Percentiles rank a stretch among this genome's conserved stretches.
phyloP scores from a whole-genome alignment of 2,113 vertebrate genomes.

The Solea senegalensis region DNA sequence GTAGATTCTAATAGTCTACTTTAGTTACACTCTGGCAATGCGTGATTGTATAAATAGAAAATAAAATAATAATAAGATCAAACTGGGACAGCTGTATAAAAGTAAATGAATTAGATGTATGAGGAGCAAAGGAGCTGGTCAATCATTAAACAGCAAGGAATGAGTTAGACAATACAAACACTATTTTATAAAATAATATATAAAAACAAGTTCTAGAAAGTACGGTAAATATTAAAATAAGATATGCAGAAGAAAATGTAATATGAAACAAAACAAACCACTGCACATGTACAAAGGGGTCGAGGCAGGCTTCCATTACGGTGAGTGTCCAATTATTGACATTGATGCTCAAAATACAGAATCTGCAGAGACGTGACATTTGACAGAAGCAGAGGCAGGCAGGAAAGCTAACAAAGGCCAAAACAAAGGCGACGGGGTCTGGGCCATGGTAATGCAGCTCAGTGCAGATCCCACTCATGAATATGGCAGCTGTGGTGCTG shows the following conservation, averaged over 20 bases:
- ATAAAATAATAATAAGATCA: background rate
- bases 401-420: slow-evolving; percentile 78
- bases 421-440: slow-evolving; percentile 63
- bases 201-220: no score
- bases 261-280: slow-evolving; percentile 37
- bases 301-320: slow-evolving; percentile 57
- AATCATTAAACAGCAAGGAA: background rate
- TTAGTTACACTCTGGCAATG: no score
- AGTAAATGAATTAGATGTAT: no score
- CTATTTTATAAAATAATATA: background rate
- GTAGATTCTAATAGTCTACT: background rate
- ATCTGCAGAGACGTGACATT: slow-evolving; percentile 82
- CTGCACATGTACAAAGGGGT: slow-evolving; percentile 40
- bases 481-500: slow-evolving; percentile 67
- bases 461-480: slow-evolving; percentile 67
- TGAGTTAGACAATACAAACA: background rate
- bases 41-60: background rate
- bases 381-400: slow-evolving; percentile 58
- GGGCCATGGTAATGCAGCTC: slow-evolving; percentile 64
- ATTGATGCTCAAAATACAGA: slow-evolving; percentile 74
- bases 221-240: no score
- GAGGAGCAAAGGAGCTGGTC: no score
- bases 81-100: no score
- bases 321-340: slow-evolving; percentile 79
- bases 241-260: background rate